Conservation (phyloP, 2,797 vertebrate species). For the Pseudocheirus occidentalis region DNA sequence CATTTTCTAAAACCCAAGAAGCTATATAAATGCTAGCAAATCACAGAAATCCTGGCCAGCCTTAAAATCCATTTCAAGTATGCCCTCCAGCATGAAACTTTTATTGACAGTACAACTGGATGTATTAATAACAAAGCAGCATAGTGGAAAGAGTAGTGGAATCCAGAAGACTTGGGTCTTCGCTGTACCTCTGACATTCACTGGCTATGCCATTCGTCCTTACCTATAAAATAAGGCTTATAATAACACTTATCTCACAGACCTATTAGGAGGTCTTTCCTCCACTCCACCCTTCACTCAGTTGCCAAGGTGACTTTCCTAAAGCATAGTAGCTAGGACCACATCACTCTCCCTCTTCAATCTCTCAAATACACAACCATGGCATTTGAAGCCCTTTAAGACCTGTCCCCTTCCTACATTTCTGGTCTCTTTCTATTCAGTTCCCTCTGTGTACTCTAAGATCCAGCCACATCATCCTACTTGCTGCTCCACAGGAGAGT, state of each 20-base stretch:
- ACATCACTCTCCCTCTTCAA: background rate
- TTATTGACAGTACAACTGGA: background rate
- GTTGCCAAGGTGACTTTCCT: background rate
- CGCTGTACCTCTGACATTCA: background rate
- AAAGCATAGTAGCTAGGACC: background rate
- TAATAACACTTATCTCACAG: background rate
- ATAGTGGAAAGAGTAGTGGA: background rate
- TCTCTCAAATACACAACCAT: background rate
- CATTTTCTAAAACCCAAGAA: background rate
- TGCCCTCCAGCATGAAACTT: background rate
- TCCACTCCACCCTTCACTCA: background rate
- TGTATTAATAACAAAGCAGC: background rate
- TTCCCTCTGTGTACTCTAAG: background rate
- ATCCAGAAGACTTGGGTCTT: background rate
- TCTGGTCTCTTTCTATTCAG: background rate
- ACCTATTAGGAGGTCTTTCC: background rate
- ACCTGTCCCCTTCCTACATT: background rate
- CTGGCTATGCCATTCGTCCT: background rate
- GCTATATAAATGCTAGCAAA: background rate
- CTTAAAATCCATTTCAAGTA: background rate
- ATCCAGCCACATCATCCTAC: background rate
- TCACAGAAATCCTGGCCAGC: background rate
- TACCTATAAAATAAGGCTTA: background rate
- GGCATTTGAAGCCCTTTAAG: background rate
- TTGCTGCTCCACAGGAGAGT: background rate